These are phyloP conservation scores for Scaptomyza montana DNA, from an alignment of 1,140 invertebrate species.

Conservation along the genomic window DNA sequence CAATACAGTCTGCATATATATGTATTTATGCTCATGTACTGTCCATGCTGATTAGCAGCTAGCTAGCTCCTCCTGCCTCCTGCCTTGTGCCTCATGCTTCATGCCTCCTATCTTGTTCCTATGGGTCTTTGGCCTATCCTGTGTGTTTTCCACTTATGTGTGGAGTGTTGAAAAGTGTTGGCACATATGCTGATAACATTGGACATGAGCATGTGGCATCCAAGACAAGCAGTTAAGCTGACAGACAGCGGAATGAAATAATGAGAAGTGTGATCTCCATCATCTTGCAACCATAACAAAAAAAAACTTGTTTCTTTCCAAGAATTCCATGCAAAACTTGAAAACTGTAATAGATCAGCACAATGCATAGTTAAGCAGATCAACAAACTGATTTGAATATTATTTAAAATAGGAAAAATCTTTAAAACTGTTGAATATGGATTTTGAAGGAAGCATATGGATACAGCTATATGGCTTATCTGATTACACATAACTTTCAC, in stretches of 20 bases:
- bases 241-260: slow-evolving; percentile 21
- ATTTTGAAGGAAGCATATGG: too few species aligned
- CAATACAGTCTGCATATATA: not conserved
- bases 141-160: slow-evolving; percentile 18
- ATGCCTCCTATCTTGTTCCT: not conserved
- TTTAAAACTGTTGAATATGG: not conserved
- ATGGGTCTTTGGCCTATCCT: not conserved
- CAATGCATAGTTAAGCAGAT: slow-evolving; percentile 22
- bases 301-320: slow-evolving; percentile 32
- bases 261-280: slow-evolving; percentile 21
- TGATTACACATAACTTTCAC: slow-evolving; percentile 4
- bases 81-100: slow-evolving; percentile 6
- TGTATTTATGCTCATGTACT: slow-evolving; percentile 31
- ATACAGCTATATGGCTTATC: too few species aligned
- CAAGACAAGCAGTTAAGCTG: slow-evolving; percentile 9
- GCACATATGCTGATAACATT: slow-evolving; percentile 49
- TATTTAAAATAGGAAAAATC: slow-evolving; percentile 7
- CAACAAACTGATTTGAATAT: slow-evolving; percentile 26
- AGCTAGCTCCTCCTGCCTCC: slow-evolving; percentile 5
- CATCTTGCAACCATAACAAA: not conserved
- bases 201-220: slow-evolving; percentile 22
- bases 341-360: slow-evolving; percentile 36
- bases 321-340: slow-evolving; percentile 28
- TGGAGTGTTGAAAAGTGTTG: slow-evolving; percentile 50
- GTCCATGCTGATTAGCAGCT: slow-evolving; percentile 48